Conservation (phyloP, 2,113 vertebrate species). For the Calyptommatus sinebrachiatus region DNA sequence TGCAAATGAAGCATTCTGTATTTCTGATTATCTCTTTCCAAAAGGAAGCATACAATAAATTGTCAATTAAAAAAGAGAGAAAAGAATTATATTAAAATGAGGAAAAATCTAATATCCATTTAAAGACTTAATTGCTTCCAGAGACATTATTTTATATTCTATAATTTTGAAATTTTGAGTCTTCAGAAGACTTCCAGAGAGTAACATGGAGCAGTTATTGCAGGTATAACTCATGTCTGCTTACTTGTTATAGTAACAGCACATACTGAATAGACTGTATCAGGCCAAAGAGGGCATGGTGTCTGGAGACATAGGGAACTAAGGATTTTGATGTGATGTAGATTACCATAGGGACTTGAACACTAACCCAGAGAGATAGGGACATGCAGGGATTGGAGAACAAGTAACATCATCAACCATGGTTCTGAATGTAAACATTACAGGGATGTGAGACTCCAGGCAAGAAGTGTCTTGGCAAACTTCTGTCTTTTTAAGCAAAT, state of each 20-base stretch:
- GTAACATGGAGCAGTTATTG: neutral
- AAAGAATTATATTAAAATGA: neutral
- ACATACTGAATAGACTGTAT: neutral
- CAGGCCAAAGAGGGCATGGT: too few species aligned
- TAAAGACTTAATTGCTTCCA: neutral
- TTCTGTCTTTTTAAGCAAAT: neutral
- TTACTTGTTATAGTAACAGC: neutral
- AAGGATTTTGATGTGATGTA: neutral
- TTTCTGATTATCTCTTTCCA: neutral
- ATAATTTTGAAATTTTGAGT: neutral
- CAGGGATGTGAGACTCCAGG: neutral
- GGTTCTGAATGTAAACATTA: neutral
- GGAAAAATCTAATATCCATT: neutral
- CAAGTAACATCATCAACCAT: neutral
- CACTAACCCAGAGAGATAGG: neutral
- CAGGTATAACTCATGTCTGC: neutral
- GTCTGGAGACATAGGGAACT: too few species aligned
- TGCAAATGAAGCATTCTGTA: neutral
- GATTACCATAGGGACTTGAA: neutral
- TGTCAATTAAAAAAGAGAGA: neutral
- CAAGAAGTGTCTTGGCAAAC: neutral
- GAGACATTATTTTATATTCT: too few species aligned
- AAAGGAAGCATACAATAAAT: neutral
- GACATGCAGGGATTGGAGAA: neutral
- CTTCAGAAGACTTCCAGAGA: neutral